Base-by-base conservation (phyloP, 2,797 vertebrate genomes). In the Enteromius anoplus region DNA sequence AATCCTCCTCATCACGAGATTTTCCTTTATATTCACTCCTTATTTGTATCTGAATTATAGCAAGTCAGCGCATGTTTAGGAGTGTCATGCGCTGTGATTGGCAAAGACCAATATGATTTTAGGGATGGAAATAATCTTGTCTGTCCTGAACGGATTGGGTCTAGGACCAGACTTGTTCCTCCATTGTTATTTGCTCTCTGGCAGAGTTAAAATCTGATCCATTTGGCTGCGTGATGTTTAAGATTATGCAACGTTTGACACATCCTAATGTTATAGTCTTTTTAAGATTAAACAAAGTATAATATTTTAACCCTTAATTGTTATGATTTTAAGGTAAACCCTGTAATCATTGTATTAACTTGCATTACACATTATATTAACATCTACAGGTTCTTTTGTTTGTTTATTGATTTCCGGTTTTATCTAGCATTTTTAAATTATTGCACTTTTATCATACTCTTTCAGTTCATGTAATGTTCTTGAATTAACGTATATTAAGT, bases 121-220 rank as follows among this genome's bases (percentile, higher is more conserved):
- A 34, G 26, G 37, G 15, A 66, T 82, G 47, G 21, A 29, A 68
- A 66, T 53, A 82, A 75, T 75, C 10, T 75, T 80, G 37, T 49
- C 37, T 29, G 29, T 66, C 34, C 17, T 42, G 47, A 51, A 82
- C 0, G 17, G 45, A 51, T 64, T 60, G 40, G 40, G 15, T 53
- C 29, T 40, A 37, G 70, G 70, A 66, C 47, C 47, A 82, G 80
- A 29, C 60, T 66, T 82, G 80, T 82, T 82, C 70, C 15, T 65
- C 15, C 14, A 40, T 68, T 82, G 45, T 69, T 76, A 42, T 32
- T 32, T 40, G 45, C 62, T 53, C 47, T 55, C 47, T 49, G 32
- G 12, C 29, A 65, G 10, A n/a, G 29, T 69, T 69, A 19, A 40
- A 45, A 23, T 70, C 2, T 66, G 9, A 65, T 40, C 29, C 15